Evolutionary conservation across 2,797 vertebrate species (phyloP), one percentile per base, ranked within the genome.

Genomic region (Labeo calbasu): DNA sequence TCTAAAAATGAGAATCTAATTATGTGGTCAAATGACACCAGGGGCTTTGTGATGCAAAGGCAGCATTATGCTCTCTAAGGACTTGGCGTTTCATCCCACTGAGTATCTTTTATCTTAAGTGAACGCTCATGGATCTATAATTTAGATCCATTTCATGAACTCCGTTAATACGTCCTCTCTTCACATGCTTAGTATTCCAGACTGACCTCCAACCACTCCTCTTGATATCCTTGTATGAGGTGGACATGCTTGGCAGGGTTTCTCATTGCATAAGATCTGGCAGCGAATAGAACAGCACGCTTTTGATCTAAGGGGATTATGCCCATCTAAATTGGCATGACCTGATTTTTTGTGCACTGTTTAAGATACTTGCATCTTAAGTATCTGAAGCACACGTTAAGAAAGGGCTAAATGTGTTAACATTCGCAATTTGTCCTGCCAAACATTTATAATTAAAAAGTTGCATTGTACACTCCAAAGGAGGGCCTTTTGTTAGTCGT

Each of bases 271-370:
- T 63, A 48, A 63, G 57, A 82, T 65, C 48, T 83, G 48, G 88
- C 84, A 82, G 75, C 86, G 55, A 77, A 86, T 71, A 88, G 87
- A 85, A 65, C 86, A 87, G 82, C 46, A 78, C 65, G 80, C 66
- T 68, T 94, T 94, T 94, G 93, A 94, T 94, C 92, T 89, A 81
- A 21, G 82, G 77, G 86, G 91, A 93, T 93, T 92, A 92, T 57
- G 88, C 84, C n/a, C n/a, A 91, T 85, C 85, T 81, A 85, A 15
- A 90, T 71, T 79, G 90, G 93, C 82, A 28, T 85, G 79, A 77
- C 89, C 89, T 48, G 3, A 19, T 65, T 69, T 73, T 32, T 89
- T 32, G 90, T 91, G 69, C 83, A 87, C 88, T 90, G 86, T 77
- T 84, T 91, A 89, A 89, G 77, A 73, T 68, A 36, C 59, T 25